Percentiles rank a stretch among this genome's conserved stretches.
Conservation (phyloP, 2,888 invertebrate species). For the Rhagium mordax region DNA sequence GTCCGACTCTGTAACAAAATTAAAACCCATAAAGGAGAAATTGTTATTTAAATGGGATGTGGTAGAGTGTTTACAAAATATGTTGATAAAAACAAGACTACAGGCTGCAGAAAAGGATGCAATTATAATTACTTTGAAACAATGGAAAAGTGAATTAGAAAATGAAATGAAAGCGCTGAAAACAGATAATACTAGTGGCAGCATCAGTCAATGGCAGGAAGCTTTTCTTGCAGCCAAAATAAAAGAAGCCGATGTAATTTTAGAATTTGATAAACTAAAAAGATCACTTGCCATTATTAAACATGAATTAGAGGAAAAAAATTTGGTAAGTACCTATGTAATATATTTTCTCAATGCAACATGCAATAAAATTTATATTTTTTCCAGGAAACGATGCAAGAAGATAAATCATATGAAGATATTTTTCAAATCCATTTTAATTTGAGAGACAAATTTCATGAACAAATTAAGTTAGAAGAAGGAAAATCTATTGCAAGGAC, state of each 20-base stretch:
- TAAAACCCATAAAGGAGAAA: slow-evolving; percentile 50
- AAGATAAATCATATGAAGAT: slow-evolving; percentile 3
- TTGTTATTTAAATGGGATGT: slow-evolving; percentile 50
- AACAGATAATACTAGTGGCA: slow-evolving; percentile 11
- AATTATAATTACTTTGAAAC: slow-evolving; percentile 43
- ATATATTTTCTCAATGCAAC: background rate
- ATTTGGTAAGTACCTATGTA: slow-evolving; percentile 30
- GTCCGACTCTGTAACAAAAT: slow-evolving; percentile 37
- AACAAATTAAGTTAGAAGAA: slow-evolving; percentile 38
- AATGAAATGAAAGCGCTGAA: slow-evolving; percentile 39
- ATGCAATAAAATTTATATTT: background rate
- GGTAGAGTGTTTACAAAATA: slow-evolving; percentile 49
- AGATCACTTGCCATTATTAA: slow-evolving; percentile 46
- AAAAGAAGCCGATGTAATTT: slow-evolving; percentile 48
- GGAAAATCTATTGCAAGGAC: slow-evolving; percentile 38
- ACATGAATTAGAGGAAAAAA: slow-evolving; percentile 44
- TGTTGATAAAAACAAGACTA: slow-evolving; percentile 48
- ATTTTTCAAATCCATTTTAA: slow-evolving; percentile 15
- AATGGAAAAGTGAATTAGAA: slow-evolving; percentile 40
- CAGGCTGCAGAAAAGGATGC: slow-evolving; percentile 51
- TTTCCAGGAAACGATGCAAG: slow-evolving; percentile 17
- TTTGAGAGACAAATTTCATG: slow-evolving; percentile 21
- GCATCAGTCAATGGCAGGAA: slow-evolving; percentile 49
- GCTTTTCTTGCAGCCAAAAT: slow-evolving; percentile 48
- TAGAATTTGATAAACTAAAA: slow-evolving; percentile 51